These are phyloP conservation scores for Malacosoma neustria DNA, from an alignment of 2,888 invertebrate species.

Conservation along the genomic window DNA sequence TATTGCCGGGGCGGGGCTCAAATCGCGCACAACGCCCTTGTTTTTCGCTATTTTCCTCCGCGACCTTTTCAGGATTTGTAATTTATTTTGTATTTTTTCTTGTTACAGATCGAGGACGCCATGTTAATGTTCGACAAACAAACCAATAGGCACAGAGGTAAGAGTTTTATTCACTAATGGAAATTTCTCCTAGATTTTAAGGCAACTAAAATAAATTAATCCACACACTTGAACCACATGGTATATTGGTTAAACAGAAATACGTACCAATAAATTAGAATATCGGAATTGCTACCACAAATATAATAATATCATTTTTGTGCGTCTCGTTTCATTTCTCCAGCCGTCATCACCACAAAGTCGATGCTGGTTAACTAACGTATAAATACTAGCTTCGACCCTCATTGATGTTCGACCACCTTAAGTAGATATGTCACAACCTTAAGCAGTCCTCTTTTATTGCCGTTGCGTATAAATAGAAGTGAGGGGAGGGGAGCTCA, in stretches of 20 bases:
- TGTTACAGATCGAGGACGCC: constrained; percentile 98
- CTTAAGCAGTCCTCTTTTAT: constrained; percentile 28
- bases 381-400: constrained; percentile 52
- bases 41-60: constrained; percentile 57
- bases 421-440: constrained; percentile 36
- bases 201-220: no score
- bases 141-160: constrained; percentile 99
- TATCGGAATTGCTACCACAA: constrained; percentile 3
- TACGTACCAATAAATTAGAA: constrained; percentile 2
- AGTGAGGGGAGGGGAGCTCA: constrained; percentile 41
- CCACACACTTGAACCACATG: no score
- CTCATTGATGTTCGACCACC: constrained; percentile 36
- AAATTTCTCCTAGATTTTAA: no score
- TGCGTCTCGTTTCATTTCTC: constrained; percentile 53
- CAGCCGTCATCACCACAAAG: constrained; percentile 48
- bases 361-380: constrained; percentile 51
- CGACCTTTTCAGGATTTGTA: constrained; percentile 49
- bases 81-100: constrained; percentile 58
- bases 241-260: constrained; percentile 6
- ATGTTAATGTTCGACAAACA: constrained; percentile 99
- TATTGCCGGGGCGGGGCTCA: constrained; percentile 68
- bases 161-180: no score
- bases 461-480: constrained; percentile 23
- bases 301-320: constrained; percentile 4
- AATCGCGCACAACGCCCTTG: constrained; percentile 64